phyloP scores from a whole-genome alignment of 2,888 invertebrate genomes.

The Nymphalis polychloros region DNA sequence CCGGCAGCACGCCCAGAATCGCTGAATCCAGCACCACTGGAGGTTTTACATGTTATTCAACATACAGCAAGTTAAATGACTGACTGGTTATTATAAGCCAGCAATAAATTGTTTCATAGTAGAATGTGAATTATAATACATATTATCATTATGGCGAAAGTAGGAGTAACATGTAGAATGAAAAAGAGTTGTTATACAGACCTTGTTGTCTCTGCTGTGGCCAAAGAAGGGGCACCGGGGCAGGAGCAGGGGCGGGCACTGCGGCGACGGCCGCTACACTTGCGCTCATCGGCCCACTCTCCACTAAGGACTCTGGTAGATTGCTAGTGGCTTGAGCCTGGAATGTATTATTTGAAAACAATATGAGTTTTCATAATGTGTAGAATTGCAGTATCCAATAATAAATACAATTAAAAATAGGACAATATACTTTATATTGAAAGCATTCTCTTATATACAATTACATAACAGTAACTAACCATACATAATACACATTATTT shows the following conservation, averaged over 20 bases:
- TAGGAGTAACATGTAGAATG: not conserved
- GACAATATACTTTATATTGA: too few relatives aligned
- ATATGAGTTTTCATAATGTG: too few relatives aligned
- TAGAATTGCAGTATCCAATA: too few relatives aligned
- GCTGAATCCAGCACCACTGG: constrained; percentile 71
- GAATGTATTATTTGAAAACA: constrained; percentile 1
- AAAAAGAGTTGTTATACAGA: constrained; percentile 31
- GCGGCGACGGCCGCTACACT: constrained; percentile 41
- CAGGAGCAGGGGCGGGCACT: constrained; percentile 54
- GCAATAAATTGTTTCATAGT: too few relatives aligned
- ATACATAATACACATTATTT: too few relatives aligned
- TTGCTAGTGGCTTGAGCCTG: constrained; percentile 42
- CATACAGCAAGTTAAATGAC: too few relatives aligned
- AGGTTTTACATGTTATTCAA: too few relatives aligned
- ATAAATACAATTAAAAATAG: too few relatives aligned
- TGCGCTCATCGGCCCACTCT: constrained; percentile 40
- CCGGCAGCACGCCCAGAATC: constrained; percentile 71
- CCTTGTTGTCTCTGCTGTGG: constrained; percentile 77
- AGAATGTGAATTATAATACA: not conserved
- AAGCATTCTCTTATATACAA: too few relatives aligned
- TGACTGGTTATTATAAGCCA: too few relatives aligned
- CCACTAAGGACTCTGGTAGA: constrained; percentile 39
- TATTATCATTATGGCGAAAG: not conserved
- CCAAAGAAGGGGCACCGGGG: constrained; percentile 71
- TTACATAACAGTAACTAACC: too few relatives aligned